Evolutionary conservation across 2,797 vertebrate genomes (phyloP), one percentile per base, ranked within the genome.

Genomic region (Botia almorhae): DNA sequence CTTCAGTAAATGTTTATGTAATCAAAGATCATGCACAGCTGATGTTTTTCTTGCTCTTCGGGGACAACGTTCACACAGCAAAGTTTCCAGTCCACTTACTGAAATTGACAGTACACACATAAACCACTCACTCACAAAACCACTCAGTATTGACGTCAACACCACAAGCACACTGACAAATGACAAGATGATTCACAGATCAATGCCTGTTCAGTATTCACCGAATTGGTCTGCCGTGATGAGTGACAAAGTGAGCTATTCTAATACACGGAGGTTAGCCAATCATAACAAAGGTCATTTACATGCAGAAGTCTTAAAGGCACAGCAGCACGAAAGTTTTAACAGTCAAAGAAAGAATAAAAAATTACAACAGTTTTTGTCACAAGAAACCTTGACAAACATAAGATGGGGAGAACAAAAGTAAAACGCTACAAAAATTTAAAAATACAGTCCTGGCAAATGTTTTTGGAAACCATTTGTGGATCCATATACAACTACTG

Each of bases 1-100:
- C 74, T 73, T 7, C 58, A 61, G 19, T 70, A 33, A 19, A 78
- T 48, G 74, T 76, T 19, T 0, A 17, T 55, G 67, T 63, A 76
- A 82, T 55, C 50, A 64, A 69, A 46, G 2, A 33, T 26, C 7
- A 46, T 19, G 29, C 14, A 50, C 48, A 50, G 48, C 50, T 4
- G 14, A 51, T 51, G 50, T 46, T 46, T 46, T 11, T 46, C 43
- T 46, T 46, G 43, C 43, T 46, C 10, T 46, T 11, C 10, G 2
- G 6, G 2, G 10, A 10, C 51, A 55, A n/a, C 1, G 16, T 55
- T 55, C 1, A 7, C 51, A 2, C 16, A 7, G 17, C 17, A n/a
- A 55, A 55, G 16, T 55, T 55, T 55, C 17, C 10, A 60, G 56
- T 58, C 21, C 21, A 58, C 21, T 58, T 23, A 23, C 56, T 58